Evolutionary conservation across 92 coral and sea anemone genomes (phyloP).

Genomic region (Heteractis magnifica): DNA sequence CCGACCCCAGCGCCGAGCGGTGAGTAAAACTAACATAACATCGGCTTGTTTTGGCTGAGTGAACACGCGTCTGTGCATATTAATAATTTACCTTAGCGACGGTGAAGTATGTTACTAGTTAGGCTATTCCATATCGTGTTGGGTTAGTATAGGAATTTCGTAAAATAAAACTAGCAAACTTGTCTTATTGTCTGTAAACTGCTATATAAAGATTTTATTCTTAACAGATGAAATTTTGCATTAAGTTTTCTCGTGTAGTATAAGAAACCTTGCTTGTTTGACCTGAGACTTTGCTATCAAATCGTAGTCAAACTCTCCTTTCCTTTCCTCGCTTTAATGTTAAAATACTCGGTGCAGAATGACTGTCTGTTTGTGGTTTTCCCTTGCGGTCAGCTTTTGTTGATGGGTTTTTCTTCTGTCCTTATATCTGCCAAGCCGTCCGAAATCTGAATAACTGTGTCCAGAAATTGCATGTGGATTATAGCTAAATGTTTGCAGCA

Average conservation of each 20-base stretch:
- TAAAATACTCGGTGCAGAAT: not conserved
- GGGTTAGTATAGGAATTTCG: too few species aligned
- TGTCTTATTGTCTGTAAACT: too few species aligned
- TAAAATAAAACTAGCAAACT: too few species aligned
- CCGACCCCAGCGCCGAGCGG: conserved; percentile 20
- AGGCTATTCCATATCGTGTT: too few species aligned
- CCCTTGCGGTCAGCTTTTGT: too few species aligned
- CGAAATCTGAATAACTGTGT: not conserved
- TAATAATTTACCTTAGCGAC: not conserved
- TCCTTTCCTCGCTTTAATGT: not conserved
- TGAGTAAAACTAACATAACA: not conserved
- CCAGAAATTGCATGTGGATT: not conserved
- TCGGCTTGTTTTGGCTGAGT: not conserved
- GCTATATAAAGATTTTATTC: too few species aligned
- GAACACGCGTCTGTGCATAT: not conserved
- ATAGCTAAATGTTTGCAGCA: not conserved
- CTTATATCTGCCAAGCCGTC: not conserved
- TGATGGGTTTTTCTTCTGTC: not conserved
- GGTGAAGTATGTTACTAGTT: not conserved
- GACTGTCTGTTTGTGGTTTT: too few species aligned
- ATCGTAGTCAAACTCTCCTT: not conserved
- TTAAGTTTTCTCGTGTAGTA: too few species aligned
- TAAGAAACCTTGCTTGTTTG: too few species aligned
- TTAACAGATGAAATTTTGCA: too few species aligned
- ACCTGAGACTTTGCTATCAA: not conserved